Base-by-base conservation (phyloP, 2,113 vertebrate genomes). In the Tetraodon nigroviridis region DNA sequence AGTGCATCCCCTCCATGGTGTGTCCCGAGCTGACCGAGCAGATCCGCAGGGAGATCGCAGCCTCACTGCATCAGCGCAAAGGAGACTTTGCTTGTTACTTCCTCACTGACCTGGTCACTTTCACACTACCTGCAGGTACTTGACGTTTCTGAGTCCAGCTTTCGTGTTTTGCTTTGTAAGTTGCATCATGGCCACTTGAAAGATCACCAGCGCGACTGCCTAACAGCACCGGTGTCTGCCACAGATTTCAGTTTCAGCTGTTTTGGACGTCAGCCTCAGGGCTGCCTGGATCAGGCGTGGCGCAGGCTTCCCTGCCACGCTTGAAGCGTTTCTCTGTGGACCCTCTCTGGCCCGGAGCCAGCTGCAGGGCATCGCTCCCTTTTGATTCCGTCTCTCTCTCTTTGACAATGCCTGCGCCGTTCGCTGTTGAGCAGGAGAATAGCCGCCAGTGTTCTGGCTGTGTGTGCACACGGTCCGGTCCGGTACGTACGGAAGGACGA, bases 51-150 rank as follows among this genome's bases (percentile, higher is more conserved):
- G 97, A 99, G 71, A 92, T 98, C 0, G 93, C 93, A 4, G 93
- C 96, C 0, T 97, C 95, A 12, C 92, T 99, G 47, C 95, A 98
- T 67, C 94, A 97, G 64, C 92, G 96, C 21, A 99, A 98, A 87
- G 96, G 96, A 71, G 95, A 98, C 81, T 96, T 98, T 14, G 91
- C 95, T 62, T 99, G 96, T 88, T 97, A 97, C 82, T 98, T 98
- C 67, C 91, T 99, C 52, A 92, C 93, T 19, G 97, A 99, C 85
- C 91, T 95, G 20, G 94, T 96, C 65, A 99, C 97, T 0, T 99
- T 98, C 69, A 99, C 95, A 0, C 90, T 98, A 64, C 96, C 96
- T 67, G 95, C 96, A 93, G 97, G 96, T 98, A 58, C 21, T 50
- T 3, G 2, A 37, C 32, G 12, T 37, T 37, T 37, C 32, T 37